A percentile compares a stretch with the other conserved stretches of the same genome.
These are phyloP conservation scores for Diacarnus erythraeanus DNA, from an alignment of 37 sponge, comb jelly and placozoan genomes.

Conservation along the genomic window DNA sequence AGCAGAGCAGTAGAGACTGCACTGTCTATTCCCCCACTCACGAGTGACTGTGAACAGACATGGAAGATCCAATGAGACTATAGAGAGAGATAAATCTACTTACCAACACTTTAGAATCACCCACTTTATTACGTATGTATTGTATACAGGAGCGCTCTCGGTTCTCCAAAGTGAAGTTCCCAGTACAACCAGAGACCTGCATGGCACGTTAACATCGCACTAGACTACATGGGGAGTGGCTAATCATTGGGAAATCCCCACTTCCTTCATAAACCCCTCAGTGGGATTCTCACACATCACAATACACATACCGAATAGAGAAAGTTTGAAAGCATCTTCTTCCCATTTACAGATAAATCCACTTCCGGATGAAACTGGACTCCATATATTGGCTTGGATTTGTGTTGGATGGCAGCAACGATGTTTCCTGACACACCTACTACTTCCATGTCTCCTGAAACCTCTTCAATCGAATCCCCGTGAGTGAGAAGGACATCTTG, in stretches of 20 bases:
- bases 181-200: conserved; percentile 57
- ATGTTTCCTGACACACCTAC: conserved; percentile 49
- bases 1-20: conserved; percentile 89
- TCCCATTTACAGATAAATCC: conserved; percentile 73
- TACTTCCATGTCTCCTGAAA: conserved; percentile 22
- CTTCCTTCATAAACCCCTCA: no score
- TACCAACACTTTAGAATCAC: conserved; percentile 74
- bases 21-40: conserved; percentile 96
- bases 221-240: no score
- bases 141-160: conserved; percentile 62
- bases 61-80: no score
- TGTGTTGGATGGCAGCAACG: conserved; percentile 70
- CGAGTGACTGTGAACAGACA: conserved; percentile 66
- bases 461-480: conserved; percentile 70
- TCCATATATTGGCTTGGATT: conserved; percentile 60
- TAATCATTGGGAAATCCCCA: no score
- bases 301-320: conserved; percentile 27
- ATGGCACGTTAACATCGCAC: neutral
- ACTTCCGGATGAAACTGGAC: conserved; percentile 96
- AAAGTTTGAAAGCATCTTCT: conserved; percentile 75
- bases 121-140: conserved; percentile 61
- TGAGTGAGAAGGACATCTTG: conserved; percentile 85
- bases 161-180: conserved; percentile 34
- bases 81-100: neutral
- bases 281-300: no score